A percentile compares a stretch with the other conserved stretches of the same genome.
Conservation (phyloP, 1,140 invertebrate genomes). For the Nymphalis io region DNA sequence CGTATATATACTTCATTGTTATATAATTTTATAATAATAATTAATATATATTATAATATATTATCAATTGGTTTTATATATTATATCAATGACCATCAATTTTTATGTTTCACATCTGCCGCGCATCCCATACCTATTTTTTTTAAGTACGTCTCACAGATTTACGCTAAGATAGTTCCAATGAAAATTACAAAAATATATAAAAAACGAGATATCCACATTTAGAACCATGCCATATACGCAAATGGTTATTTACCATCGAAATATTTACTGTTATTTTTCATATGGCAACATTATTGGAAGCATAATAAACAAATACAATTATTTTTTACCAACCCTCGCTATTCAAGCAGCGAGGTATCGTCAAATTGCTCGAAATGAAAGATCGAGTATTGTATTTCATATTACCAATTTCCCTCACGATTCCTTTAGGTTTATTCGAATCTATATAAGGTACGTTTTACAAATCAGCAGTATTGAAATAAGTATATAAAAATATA, state of each 20-base stretch:
- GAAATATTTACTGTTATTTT: not conserved
- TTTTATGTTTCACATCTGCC: too few species aligned
- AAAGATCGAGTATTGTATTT: constrained; percentile 48
- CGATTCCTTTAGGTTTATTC: constrained; percentile 33
- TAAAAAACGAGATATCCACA: not conserved
- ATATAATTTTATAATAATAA: too few species aligned
- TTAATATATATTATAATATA: too few species aligned
- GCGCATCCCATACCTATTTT: too few species aligned
- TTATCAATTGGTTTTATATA: too few species aligned
- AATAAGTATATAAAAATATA: constrained; percentile 8
- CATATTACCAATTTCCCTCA: constrained; percentile 44
- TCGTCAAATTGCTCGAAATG: constrained; percentile 45
- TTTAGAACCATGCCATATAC: not conserved
- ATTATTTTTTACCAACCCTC: constrained; percentile 10
- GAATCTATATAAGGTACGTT: constrained; percentile 16
- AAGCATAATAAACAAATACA: constrained; percentile 8
- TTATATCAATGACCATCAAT: too few species aligned
- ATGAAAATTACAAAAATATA: too few species aligned
- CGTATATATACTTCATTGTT: too few species aligned
- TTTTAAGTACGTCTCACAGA: too few species aligned
- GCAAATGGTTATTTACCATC: not conserved
- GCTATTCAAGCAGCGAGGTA: constrained; percentile 12
- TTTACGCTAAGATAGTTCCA: too few species aligned
- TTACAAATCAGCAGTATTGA: constrained; percentile 16
- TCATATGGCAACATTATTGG: constrained; percentile 1